These are phyloP conservation scores for Polypedilum vanderplanki DNA, from an alignment of 1,140 invertebrate genomes.

Conservation along the genomic window DNA sequence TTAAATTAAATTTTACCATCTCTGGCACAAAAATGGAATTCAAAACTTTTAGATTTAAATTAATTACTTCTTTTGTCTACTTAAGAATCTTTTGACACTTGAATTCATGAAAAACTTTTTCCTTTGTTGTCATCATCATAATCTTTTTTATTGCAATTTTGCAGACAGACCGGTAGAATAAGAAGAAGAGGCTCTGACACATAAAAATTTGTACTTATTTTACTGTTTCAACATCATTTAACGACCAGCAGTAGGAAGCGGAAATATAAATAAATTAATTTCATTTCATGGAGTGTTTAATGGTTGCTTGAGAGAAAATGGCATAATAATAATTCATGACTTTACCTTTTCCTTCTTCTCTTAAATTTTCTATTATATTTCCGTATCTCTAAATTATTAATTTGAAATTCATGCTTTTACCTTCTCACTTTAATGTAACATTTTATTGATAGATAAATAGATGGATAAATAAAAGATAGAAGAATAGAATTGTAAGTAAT, in stretches of 20 bases:
- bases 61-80: background rate
- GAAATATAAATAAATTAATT: constrained; percentile 20
- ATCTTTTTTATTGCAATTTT: background rate
- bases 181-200: background rate
- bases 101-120: background rate
- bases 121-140: background rate
- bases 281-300: constrained; percentile 1
- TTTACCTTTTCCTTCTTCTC: background rate
- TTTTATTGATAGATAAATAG: background rate
- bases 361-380: background rate
- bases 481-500: background rate
- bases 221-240: constrained; percentile 3
- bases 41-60: constrained; percentile 6
- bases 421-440: background rate
- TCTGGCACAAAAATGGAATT: background rate
- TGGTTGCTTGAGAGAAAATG: background rate
- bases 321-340: constrained; percentile 1
- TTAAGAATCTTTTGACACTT: background rate
- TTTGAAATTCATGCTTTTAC: background rate
- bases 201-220: background rate
- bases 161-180: background rate
- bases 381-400: background rate
- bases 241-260: background rate
- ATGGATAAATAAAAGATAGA: background rate
- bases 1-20: no score